Evolutionary conservation across 2,797 vertebrate species (phyloP).

Genomic region (Alcedo quadribrachys): DNA sequence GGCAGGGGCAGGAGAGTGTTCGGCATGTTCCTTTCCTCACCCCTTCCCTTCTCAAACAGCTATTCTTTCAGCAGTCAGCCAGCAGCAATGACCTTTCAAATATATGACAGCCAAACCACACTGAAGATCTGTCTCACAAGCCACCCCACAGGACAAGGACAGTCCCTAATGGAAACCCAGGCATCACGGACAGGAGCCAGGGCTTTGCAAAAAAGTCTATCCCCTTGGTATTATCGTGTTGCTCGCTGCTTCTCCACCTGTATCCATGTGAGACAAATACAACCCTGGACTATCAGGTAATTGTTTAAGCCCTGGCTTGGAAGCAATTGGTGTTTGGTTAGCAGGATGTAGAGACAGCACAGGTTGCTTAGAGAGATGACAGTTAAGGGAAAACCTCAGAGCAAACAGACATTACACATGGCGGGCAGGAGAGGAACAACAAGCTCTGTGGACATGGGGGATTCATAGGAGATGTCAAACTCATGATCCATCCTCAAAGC

Average conservation of each 20-base stretch:
- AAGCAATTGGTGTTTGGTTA: background rate
- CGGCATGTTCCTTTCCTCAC: background rate
- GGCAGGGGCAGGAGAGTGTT: background rate
- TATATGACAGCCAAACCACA: rapidly evolving
- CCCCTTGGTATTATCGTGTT: background rate
- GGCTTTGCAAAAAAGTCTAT: background rate
- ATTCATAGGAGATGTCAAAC: background rate
- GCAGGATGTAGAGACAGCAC: background rate
- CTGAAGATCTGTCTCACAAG: background rate
- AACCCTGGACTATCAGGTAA: background rate
- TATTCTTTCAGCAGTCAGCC: background rate
- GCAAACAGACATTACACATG: background rate
- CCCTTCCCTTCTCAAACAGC: background rate
- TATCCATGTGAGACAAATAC: background rate
- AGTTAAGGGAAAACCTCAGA: background rate
- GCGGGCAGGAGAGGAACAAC: rapidly evolving
- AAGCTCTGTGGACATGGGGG: background rate
- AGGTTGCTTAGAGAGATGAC: background rate
- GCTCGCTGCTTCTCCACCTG: background rate
- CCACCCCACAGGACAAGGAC: background rate
- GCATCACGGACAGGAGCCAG: background rate
- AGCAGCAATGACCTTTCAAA: background rate
- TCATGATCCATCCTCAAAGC: background rate
- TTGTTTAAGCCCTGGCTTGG: background rate
- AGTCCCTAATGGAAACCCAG: background rate